Evolutionary conservation across 2,888 invertebrate species (phyloP), one percentile per base, ranked within the genome.

Genomic region (Acronicta aceris): DNA sequence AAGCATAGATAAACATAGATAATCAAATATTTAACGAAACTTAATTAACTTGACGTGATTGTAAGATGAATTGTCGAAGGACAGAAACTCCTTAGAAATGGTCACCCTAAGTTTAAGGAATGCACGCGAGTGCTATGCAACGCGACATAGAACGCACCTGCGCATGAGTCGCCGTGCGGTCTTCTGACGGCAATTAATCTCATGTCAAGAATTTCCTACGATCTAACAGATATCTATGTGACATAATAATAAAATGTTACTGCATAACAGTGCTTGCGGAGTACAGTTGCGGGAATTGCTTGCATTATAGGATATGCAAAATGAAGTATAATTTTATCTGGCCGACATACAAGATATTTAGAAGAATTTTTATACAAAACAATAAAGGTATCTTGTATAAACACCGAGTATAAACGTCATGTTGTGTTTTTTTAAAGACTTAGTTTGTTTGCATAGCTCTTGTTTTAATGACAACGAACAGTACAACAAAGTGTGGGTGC

Each of bases 161-260:
- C 82, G 86, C 83, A 76, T 75, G 82, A 86, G 89, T 81, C 87
- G 92, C 90, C 92, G 89, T 84, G 89, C 92, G 79, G 90, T 91
- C 92, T 91, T 90, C 86, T 76, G 73, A 73, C 75, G 75, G 78
- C 88, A 83, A 91, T 89, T 89, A 90, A 87, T 87, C 81, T 85
- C 82, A 76, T 71, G 82, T 84, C 82, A 87, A 84, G 85, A 87
- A 89, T 90, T 82, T 80, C 50, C 40, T 57, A 54, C 59, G 46
- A 50, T 82, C 73, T 33, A 79, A 81, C 73, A 62, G 64, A 60
- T 66, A 61, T 46, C 41, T 54, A 13, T 52, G 21, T 59, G 60
- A 38, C 46, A 56, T 72, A 54, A 54, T 43, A 51, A 53, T 54
- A 48, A 43, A 50, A 56, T 30, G 36, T 54, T 65, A 40, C 52